These are phyloP conservation scores for Drosophila cracens DNA, from an alignment of 2,888 invertebrate genomes.

Conservation along the genomic window DNA sequence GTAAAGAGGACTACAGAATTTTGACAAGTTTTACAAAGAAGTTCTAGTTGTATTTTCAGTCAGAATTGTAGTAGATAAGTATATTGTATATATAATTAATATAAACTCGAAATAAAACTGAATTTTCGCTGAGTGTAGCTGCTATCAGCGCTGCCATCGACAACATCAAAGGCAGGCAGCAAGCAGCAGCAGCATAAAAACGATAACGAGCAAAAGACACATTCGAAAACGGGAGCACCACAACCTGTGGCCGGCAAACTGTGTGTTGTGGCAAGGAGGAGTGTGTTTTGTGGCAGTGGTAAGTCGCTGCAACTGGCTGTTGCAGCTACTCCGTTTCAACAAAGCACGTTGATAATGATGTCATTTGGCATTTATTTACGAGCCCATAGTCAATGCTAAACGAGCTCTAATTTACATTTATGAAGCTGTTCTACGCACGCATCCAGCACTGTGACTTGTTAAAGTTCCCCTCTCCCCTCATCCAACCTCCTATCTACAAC, in stretches of 20 bases:
- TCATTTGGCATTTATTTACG: constrained; percentile 84
- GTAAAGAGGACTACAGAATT: neutral
- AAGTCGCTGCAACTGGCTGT: constrained; percentile 20
- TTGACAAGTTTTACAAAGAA: too few species aligned
- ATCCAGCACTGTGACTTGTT: constrained; percentile 53
- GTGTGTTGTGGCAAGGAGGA: constrained; percentile 13
- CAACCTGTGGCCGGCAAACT: constrained; percentile 24
- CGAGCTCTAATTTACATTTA: constrained; percentile 84
- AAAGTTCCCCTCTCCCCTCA: constrained; percentile 12
- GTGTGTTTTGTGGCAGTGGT: constrained; percentile 11
- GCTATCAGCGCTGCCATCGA: constrained; percentile 71
- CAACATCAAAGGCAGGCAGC: constrained; percentile 67
- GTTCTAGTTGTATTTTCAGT: neutral
- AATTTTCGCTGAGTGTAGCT: neutral
- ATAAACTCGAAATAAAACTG: neutral
- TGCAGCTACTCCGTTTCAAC: constrained; percentile 33
- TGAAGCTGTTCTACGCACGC: constrained; percentile 83
- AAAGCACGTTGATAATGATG: constrained; percentile 81
- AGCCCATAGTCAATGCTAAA: constrained; percentile 82
- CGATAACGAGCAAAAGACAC: constrained; percentile 65
- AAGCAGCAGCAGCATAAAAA: constrained; percentile 59
- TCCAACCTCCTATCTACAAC: neutral
- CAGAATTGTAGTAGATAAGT: neutral
- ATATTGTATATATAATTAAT: too few species aligned
- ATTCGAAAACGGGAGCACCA: constrained; percentile 48